phyloP scores from a whole-genome alignment of 1,140 invertebrate genomes.

The Drosophila lacteicornis region DNA sequence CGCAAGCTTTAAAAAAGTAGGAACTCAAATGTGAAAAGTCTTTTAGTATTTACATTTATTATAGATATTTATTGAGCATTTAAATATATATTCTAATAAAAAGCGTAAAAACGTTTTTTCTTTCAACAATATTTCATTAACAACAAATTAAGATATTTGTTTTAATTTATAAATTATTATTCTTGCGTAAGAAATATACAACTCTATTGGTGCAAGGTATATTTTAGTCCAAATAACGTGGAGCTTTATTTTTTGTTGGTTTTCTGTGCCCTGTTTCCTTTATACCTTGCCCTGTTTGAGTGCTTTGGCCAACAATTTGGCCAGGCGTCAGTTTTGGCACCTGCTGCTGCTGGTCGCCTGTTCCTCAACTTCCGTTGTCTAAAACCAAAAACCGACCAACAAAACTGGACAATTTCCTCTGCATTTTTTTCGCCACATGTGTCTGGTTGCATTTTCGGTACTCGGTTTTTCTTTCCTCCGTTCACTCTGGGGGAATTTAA shows the following conservation, averaged over 20 bases:
- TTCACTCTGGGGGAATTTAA: slow-evolving; percentile 60
- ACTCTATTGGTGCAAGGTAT: slow-evolving; percentile 6
- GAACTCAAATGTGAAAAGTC: too few relatives aligned
- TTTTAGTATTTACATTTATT: too few relatives aligned
- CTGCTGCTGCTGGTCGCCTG: slow-evolving; percentile 73
- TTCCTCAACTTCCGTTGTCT: slow-evolving; percentile 60
- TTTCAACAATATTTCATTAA: too few relatives aligned
- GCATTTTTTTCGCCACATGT: slow-evolving; percentile 35
- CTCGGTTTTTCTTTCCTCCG: slow-evolving; percentile 38
- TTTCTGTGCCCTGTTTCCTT: slow-evolving; percentile 17
- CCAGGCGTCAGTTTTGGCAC: slow-evolving; percentile 74
- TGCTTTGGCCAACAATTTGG: slow-evolving; percentile 71
- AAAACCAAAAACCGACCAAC: slow-evolving; percentile 54
- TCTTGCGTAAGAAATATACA: too few relatives aligned
- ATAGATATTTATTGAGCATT: too few relatives aligned
- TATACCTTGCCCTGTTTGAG: slow-evolving; percentile 36
- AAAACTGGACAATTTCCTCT: slow-evolving; percentile 10
- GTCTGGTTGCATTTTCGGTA: slow-evolving; percentile 33
- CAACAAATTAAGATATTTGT: too few relatives aligned
- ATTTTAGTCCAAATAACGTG: background rate
- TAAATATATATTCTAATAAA: too few relatives aligned
- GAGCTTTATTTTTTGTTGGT: background rate
- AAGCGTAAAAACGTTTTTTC: too few relatives aligned
- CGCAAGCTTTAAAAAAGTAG: too few relatives aligned
- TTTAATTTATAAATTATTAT: too few relatives aligned